A percentile compares a stretch with the other conserved stretches of the same genome.
Conservation (phyloP, 1,140 invertebrate species). For the Leguminivora glycinivorella region DNA sequence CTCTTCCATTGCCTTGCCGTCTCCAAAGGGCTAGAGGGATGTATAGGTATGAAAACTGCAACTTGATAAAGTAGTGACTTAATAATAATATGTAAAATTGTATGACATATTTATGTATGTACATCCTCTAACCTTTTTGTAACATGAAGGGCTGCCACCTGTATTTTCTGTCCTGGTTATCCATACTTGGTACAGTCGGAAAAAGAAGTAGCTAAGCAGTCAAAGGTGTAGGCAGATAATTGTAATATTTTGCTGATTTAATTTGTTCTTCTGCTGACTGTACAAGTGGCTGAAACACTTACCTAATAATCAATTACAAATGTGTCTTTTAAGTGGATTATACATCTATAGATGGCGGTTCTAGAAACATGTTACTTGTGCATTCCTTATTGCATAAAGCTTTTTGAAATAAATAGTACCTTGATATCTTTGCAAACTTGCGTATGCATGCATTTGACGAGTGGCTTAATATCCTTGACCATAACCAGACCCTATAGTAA, state of each 20-base stretch:
- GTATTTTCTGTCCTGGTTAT: neutral
- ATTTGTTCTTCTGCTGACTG: too few species aligned
- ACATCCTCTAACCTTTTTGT: conserved; percentile 74
- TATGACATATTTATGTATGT: conserved; percentile 41
- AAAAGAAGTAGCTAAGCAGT: too few species aligned
- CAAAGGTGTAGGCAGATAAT: too few species aligned
- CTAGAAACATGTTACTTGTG: neutral
- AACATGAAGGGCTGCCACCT: conserved; percentile 8
- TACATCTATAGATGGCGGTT: neutral
- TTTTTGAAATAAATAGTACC: neutral
- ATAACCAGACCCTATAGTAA: too few species aligned
- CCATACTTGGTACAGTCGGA: neutral
- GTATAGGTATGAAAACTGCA: conserved; percentile 64
- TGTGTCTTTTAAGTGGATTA: too few species aligned
- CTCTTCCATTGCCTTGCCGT: conserved; percentile 49
- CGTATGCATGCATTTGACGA: too few species aligned
- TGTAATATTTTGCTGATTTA: too few species aligned
- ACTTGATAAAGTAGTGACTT: conserved; percentile 7
- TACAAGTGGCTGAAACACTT: too few species aligned
- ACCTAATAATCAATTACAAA: too few species aligned
- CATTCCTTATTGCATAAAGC: neutral
- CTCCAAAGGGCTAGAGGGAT: conserved; percentile 73
- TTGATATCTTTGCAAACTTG: neutral
- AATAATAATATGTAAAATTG: conserved; percentile 26
- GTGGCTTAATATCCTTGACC: too few species aligned